phyloP scores from a whole-genome alignment of 2,888 invertebrate species.

The Invenusta paracnida region DNA sequence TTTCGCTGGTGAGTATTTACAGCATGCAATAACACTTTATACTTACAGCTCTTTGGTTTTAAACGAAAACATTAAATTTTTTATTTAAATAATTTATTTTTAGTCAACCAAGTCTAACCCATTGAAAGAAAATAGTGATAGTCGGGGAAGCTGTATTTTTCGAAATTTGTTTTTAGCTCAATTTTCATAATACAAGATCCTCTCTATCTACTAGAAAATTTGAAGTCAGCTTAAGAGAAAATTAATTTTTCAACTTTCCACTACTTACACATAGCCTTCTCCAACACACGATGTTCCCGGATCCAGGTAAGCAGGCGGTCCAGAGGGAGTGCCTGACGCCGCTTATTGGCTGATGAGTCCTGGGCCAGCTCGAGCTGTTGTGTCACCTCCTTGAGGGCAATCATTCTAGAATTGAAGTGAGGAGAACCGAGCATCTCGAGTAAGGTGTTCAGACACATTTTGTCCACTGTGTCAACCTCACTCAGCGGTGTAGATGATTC shows the following conservation, averaged over 20 bases:
- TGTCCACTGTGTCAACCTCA: constrained; percentile 58
- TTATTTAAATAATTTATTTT: too few relatives aligned
- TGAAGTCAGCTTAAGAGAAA: not conserved
- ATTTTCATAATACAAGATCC: too few relatives aligned
- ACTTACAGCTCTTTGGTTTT: too few relatives aligned
- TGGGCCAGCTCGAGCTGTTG: not conserved
- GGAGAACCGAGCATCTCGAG: constrained; percentile 62
- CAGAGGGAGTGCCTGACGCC: not conserved
- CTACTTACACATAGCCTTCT: not conserved
- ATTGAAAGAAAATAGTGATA: too few relatives aligned
- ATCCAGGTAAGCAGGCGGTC: not conserved
- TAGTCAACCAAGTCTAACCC: too few relatives aligned
- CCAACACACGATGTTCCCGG: not conserved
- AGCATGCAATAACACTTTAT: too few relatives aligned
- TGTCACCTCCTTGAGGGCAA: constrained; percentile 62
- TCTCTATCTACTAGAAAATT: not conserved
- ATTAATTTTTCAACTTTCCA: not conserved
- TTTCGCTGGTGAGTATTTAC: too few relatives aligned
- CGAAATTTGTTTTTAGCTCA: too few relatives aligned
- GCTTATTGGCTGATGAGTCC: not conserved
- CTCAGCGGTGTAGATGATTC: constrained; percentile 35
- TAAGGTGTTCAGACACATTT: constrained; percentile 58
- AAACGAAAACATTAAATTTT: too few relatives aligned
- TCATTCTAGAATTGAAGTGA: constrained; percentile 63
- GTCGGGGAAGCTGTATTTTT: too few relatives aligned